Evolutionary conservation across 1,140 invertebrate species (phyloP), one percentile per base, ranked within the genome.

Genomic region (Pseudachorutes palmiensis): DNA sequence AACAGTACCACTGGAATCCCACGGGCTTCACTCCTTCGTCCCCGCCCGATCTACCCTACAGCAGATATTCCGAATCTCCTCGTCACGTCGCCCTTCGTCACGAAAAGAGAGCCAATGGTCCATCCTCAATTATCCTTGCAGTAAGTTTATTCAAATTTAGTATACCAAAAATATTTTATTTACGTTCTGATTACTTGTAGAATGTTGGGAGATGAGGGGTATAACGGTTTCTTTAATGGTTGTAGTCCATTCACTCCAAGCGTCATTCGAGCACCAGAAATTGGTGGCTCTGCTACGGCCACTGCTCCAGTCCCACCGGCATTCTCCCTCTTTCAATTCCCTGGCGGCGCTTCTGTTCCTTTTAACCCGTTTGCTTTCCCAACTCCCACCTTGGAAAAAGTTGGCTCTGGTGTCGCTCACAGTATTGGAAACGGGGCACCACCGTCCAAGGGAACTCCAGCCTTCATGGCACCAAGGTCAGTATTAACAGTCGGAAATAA

Each of bases 261-360:
- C 48, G 30, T 66, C 24, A n/a, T 71, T n/a, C 22, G 62, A 36
- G 55, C 55, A 19, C 66, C 65, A 57, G 48, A 55, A 41, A 1
- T 68, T 28, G 30, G 31, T 30, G 66, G 58, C 9, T 14, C 58
- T 41, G 5, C 59, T 24, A 32, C 66, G 59, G 22, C 64, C 30
- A 31, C 66, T 61, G 16, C 63, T 16, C 12, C 62, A 29, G 55
- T 41, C 32, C 68, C 32, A 51, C 66, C 68, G 16, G 58, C 63
- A 30, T n/a, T 68, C 14, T 68, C 68, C 41, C 67, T 64, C 49
- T 71, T 71, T n/a, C n/a, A n/a, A n/a, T n/a, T n/a, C n/a, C n/a
- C n/a, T 65, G 69, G 66, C 28, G 48, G 51, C 62, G 57, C 62
- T 66, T 48, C 58, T 62, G 30, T 58, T 58, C 31, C 65, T 63